Evolutionary conservation across 1,140 invertebrate species (phyloP), one percentile per base, ranked within the genome.

Genomic region (Anadara kagoshimensis): DNA sequence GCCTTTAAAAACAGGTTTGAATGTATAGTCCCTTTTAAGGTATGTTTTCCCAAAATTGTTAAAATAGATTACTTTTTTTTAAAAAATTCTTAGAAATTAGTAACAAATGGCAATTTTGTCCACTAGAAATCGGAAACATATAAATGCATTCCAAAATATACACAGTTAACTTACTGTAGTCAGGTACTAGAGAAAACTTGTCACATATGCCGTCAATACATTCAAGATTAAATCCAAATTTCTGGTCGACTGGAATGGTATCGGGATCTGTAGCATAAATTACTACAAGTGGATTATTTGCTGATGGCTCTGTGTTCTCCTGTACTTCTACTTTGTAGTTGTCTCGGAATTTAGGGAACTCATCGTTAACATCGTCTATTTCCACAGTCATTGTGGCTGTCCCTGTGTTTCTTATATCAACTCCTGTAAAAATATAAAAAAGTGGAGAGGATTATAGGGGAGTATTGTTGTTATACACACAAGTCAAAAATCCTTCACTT

Each of bases 341-440:
- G 7, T 36, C 95, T 5, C 95, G 90, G 89, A 97, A 96, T 75
- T 93, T 94, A 0, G 96, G 96, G 29, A 88, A 87, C 77, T 92
- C 98, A 84, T 99, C 97, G 88, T 98, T 99, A 66, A 98, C 97
- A 83, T 99, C 97, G 86, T 95, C 94, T 0, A 99, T 95, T 69
- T 96, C 96, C 0, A 98, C 95, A 0, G 96, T 97, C 24, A 99
- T 90, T 4, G 96, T 99, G 0, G 96, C 97, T 1, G 97, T 98
- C 5, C 97, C 96, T 5, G 97, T 98, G 7, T 36, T 36, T 36
- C 29, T 36, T 36, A 36, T 36, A 36, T 36, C 29, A 36, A 36
- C 7, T 3, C 29, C 29, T 36, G 29, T 36, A 36, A 36, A 36
- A 7, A 36, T 36, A 36, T 36, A 36, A 36, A n/a, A n/a, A n/a